Percentiles rank a stretch among this genome's conserved stretches.
These are phyloP conservation scores for Chaetops frenatus DNA, from an alignment of 2,113 vertebrate species.

Conservation along the genomic window DNA sequence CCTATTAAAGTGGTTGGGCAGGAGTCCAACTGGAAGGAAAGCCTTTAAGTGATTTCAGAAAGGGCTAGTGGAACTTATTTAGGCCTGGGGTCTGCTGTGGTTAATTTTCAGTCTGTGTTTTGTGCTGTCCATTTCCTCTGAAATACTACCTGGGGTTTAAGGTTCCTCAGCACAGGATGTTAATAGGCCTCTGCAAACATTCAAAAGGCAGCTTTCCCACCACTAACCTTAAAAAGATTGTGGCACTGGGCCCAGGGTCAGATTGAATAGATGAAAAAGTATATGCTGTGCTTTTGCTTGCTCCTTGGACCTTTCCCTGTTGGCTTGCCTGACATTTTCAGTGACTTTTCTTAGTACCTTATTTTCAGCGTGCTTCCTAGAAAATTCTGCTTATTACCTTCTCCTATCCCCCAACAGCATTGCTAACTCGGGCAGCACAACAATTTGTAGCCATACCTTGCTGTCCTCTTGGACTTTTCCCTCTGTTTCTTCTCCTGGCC, in stretches of 20 bases:
- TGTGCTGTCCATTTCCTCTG: constrained; percentile 78
- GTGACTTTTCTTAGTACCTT: constrained; percentile 68
- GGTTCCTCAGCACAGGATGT: constrained; percentile 75
- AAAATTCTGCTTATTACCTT: constrained; percentile 62
- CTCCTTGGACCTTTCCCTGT: constrained; percentile 70
- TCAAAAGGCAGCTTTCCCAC: constrained; percentile 65
- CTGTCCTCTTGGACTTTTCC: background rate
- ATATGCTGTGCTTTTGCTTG: constrained; percentile 55
- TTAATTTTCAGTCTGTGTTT: constrained; percentile 81
- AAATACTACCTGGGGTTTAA: constrained; percentile 82
- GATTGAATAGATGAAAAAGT: constrained; percentile 70
- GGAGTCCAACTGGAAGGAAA: constrained; percentile 71
- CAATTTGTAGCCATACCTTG: background rate
- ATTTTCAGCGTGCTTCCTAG: constrained; percentile 65
- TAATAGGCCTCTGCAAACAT: constrained; percentile 75
- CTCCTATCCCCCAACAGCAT: background rate
- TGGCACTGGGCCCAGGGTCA: constrained; percentile 70
- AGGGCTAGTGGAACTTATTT: constrained; percentile 73
- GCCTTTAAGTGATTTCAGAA: constrained; percentile 77
- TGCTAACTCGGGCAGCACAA: background rate
- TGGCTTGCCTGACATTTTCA: constrained; percentile 69
- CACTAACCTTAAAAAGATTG: constrained; percentile 75
- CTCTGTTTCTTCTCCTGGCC: background rate
- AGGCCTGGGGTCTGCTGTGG: constrained; percentile 73
- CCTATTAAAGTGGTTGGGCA: constrained; percentile 81